phyloP scores from a whole-genome alignment of 2,797 vertebrate genomes.

The Sebastes kiyomatsui region DNA sequence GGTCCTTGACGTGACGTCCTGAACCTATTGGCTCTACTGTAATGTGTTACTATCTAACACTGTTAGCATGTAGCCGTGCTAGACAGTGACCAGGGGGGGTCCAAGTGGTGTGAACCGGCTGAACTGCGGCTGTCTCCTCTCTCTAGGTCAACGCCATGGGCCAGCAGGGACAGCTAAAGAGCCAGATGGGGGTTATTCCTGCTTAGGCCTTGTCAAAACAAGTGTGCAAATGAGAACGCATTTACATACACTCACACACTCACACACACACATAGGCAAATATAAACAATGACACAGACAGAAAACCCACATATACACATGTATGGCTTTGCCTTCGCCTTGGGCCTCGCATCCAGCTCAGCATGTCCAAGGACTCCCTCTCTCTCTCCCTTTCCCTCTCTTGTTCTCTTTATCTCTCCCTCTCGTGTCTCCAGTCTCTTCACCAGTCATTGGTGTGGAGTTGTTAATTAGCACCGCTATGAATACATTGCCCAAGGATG shows the following conservation, averaged over 20 bases:
- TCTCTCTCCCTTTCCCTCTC: conserved; percentile 24
- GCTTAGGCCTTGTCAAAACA: conserved; percentile 40
- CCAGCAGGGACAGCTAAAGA: conserved; percentile 31
- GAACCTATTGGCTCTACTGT: background rate
- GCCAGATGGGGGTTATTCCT: conserved; percentile 35
- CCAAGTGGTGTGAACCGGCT: conserved; percentile 35
- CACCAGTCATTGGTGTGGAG: conserved; percentile 59
- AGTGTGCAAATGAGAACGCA: background rate
- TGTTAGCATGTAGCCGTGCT: conserved; percentile 3
- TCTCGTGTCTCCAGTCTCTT: conserved; percentile 24
- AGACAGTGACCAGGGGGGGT: conserved; percentile 26
- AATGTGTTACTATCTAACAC: background rate
- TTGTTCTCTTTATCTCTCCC: conserved; percentile 27
- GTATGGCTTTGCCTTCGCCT: conserved; percentile 19
- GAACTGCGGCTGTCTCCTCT: conserved; percentile 33
- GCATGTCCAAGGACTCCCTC: conserved; percentile 27
- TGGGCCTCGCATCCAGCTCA: conserved; percentile 13
- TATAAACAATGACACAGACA: conserved; percentile 42
- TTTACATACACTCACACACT: background rate
- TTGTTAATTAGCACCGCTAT: conserved; percentile 79
- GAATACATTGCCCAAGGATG: conserved; percentile 71
- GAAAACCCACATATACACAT: conserved; percentile 15
- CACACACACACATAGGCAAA: background rate
- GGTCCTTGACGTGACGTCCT: background rate
- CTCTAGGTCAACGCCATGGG: background rate